phyloP scores from a whole-genome alignment of 2,797 vertebrate genomes.

The Streptopelia turtur region DNA sequence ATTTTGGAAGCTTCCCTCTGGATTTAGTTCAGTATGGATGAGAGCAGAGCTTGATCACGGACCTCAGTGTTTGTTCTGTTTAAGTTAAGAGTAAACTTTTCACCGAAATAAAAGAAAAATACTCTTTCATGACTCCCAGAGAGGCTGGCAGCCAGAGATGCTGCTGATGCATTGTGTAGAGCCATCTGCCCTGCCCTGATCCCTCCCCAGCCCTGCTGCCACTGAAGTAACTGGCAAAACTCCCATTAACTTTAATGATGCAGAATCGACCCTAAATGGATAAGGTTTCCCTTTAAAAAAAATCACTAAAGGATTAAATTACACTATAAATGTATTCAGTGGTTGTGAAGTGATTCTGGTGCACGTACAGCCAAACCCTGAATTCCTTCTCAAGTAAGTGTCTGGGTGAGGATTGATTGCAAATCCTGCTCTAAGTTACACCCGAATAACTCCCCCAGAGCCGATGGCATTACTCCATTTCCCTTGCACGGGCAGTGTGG shows the following conservation, averaged over 20 bases:
- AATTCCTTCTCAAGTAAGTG: conserved; percentile 53
- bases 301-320: conserved; percentile 37
- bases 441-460: not conserved
- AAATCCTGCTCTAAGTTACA: conserved; percentile 10
- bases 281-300: conserved; percentile 49
- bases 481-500: not conserved
- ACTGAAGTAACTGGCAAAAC: not conserved
- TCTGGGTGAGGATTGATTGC: conserved; percentile 41
- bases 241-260: conserved; percentile 12
- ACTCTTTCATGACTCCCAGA: not conserved
- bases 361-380: conserved; percentile 15
- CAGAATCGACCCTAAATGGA: not conserved
- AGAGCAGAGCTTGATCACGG: not conserved
- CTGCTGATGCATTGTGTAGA: not conserved
- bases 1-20: not conserved
- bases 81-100: not conserved
- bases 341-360: conserved; percentile 54
- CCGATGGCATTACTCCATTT: not conserved
- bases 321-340: conserved; percentile 40
- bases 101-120: not conserved
- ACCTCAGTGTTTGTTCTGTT: not conserved
- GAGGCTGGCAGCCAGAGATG: not conserved
- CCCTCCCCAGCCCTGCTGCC: not conserved
- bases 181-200: not conserved
- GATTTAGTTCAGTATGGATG: not conserved